These are phyloP conservation scores for Drymonia ruficornis DNA, from an alignment of 2,888 invertebrate genomes.

Conservation along the genomic window DNA sequence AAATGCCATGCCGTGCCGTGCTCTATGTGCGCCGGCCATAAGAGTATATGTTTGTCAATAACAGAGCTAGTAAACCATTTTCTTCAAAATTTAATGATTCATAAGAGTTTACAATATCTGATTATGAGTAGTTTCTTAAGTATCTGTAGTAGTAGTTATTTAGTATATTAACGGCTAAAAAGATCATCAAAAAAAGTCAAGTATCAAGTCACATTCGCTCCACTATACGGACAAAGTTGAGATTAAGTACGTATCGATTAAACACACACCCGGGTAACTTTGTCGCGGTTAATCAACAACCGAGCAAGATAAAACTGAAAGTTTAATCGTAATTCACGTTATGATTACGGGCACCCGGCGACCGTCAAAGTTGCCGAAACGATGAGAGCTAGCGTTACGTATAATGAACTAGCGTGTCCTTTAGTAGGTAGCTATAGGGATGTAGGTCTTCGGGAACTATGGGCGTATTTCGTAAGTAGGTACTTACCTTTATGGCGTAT, in stretches of 20 bases:
- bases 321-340: constrained; percentile 70
- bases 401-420: constrained; percentile 66
- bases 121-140: too few relatives aligned
- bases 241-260: constrained; percentile 63
- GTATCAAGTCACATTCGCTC: not conserved
- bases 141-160: too few relatives aligned
- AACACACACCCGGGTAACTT: constrained; percentile 58
- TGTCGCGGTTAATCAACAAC: constrained; percentile 64
- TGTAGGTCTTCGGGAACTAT: too few relatives aligned
- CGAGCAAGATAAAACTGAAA: constrained; percentile 67
- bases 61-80: too few relatives aligned
- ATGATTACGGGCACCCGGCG: constrained; percentile 58
- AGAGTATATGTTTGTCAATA: too few relatives aligned
- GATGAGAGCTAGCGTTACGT: constrained; percentile 67
- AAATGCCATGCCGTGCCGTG: too few relatives aligned
- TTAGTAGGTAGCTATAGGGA: not conserved
- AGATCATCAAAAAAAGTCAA: constrained; percentile 21
- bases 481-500: too few relatives aligned
- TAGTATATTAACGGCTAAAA: too few relatives aligned
- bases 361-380: constrained; percentile 59
- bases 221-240: constrained; percentile 13
- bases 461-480: too few relatives aligned
- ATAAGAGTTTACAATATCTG: too few relatives aligned
- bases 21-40: too few relatives aligned
- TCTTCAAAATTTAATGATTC: too few relatives aligned